phyloP scores from a whole-genome alignment of 2,888 invertebrate species.

The Ellobium chinense region DNA sequence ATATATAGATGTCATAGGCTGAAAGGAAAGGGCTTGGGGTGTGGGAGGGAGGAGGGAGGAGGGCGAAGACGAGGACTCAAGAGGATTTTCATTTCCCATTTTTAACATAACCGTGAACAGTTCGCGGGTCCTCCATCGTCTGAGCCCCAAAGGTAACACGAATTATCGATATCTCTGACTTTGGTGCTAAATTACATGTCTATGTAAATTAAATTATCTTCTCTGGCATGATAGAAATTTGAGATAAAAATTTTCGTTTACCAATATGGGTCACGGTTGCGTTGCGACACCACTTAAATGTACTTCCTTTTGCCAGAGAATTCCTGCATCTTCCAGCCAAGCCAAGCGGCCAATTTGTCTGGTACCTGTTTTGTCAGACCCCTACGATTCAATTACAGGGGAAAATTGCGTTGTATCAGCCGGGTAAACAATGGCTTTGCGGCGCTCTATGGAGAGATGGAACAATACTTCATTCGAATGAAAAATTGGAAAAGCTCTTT shows the following conservation, averaged over 20 bases:
- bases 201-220: too few species aligned
- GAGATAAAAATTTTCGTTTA: too few species aligned
- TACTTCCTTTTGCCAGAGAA: too few species aligned
- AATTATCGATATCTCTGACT: too few species aligned
- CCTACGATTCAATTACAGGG: slow-evolving; percentile 8
- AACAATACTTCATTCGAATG: slow-evolving; percentile 4
- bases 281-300: too few species aligned
- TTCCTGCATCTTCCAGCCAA: neutral
- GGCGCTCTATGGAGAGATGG: neutral
- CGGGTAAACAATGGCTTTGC: neutral
- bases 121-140: too few species aligned
- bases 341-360: slow-evolving; percentile 1
- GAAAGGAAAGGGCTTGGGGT: neutral
- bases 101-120: neutral
- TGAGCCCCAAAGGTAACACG: too few species aligned
- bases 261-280: too few species aligned
- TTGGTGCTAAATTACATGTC: too few species aligned
- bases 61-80: neutral
- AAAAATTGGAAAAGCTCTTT: slow-evolving; percentile 1
- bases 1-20: too few species aligned
- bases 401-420: neutral
- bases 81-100: too few species aligned
- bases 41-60: neutral
- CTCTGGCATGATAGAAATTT: too few species aligned
- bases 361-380: neutral